Evolutionary conservation across 1,140 invertebrate genomes (phyloP).

Genomic region (Ceratitis capitata): DNA sequence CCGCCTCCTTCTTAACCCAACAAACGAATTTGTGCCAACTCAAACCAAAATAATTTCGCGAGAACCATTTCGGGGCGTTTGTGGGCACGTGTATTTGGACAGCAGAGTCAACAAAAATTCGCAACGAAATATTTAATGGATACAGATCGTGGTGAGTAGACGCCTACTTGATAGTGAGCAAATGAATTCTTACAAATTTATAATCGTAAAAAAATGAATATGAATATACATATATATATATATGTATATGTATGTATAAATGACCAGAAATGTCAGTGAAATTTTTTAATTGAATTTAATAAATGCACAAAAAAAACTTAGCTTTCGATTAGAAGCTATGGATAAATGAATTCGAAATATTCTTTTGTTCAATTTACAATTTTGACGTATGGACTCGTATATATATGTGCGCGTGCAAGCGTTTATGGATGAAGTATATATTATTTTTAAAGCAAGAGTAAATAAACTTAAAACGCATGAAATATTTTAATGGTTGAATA

Average conservation of each 20-base stretch:
- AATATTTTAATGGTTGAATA: background rate
- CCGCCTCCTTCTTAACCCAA: background rate
- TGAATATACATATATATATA: background rate
- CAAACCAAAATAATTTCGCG: background rate
- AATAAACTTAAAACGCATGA: background rate
- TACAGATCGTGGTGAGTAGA: background rate
- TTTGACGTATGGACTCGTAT: too few relatives aligned
- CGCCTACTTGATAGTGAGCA: background rate
- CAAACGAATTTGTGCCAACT: slow-evolving; percentile 13
- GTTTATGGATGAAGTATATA: background rate
- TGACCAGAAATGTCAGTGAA: background rate
- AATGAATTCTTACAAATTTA: background rate
- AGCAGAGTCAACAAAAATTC: background rate
- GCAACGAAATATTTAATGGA: background rate
- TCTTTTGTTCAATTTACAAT: too few relatives aligned
- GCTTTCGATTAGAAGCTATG: background rate
- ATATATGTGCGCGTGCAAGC: too few relatives aligned
- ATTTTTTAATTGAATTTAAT: slow-evolving; percentile 27
- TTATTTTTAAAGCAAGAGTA: background rate
- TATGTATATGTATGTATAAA: background rate
- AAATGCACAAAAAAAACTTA: too few relatives aligned
- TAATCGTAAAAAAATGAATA: too few relatives aligned
- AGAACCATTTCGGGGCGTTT: background rate
- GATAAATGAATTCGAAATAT: background rate
- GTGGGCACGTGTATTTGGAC: background rate